Evolutionary conservation across 2,113 vertebrate genomes (phyloP).

Genomic region (Mirza zaza): DNA sequence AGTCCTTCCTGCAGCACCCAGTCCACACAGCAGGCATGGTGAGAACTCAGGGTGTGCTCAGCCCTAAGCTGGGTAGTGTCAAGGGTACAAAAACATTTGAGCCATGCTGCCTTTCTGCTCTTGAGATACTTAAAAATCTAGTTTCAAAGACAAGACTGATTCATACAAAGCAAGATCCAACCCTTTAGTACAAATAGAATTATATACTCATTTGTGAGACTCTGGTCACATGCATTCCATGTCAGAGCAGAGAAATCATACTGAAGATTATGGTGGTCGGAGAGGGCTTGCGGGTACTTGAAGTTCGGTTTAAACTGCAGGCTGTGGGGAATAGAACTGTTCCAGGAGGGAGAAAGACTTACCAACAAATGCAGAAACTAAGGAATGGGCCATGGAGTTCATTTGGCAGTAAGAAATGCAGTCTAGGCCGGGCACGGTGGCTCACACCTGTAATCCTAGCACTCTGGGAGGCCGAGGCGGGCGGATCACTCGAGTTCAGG

Average conservation of each 20-base stretch:
- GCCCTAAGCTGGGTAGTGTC: neutral
- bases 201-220: neutral
- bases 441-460: too few species aligned
- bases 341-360: neutral
- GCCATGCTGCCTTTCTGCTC: neutral
- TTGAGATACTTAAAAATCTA: neutral
- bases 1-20: neutral
- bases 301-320: neutral
- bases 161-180: neutral
- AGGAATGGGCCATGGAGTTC: neutral
- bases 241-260: neutral
- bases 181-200: neutral
- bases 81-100: neutral
- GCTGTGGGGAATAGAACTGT: neutral
- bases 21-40: neutral
- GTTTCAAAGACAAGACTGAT: conserved; percentile 25
- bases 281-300: neutral
- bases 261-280: neutral
- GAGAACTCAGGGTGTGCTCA: neutral
- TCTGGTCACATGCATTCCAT: neutral
- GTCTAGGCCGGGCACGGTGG: too few species aligned
- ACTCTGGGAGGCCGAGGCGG: too few species aligned
- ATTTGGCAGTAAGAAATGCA: neutral
- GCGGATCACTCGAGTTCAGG: too few species aligned
- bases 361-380: neutral